Base-by-base conservation (phyloP, 2,888 invertebrate genomes). In the Tetragnatha montana region DNA sequence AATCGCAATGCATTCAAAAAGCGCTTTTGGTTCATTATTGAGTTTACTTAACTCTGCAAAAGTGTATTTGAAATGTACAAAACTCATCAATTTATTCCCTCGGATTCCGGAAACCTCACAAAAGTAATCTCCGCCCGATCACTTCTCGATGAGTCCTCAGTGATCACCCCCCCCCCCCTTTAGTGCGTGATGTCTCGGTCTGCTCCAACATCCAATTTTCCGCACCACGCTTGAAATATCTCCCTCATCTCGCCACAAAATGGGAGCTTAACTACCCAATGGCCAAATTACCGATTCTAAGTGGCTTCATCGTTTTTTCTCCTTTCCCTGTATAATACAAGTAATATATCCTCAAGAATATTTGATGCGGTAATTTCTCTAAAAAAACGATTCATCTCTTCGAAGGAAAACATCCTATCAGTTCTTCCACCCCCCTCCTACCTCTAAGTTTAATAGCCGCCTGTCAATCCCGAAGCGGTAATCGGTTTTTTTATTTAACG, bases 381-480 rank as follows among this genome's bases (percentile, higher is more conserved):
- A n/a, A n/a, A 35, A 3, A 60, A 17, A 17, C 12, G 60, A 60
- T 60, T 60, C 60, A 60, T 60, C 60, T 60, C 17, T 4, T 8
- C 12, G 60, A 60, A 12, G 17, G 60, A 60, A 60, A 60, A 60
- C 60, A 60, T 60, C 60, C 35, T 35, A 60, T 12, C 60, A 60
- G 12, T 60, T 82, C 70, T 51, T n/a, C n/a, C n/a, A n/a, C n/a
- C 8, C 68, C 19, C 21, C 68, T 35, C 35, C 35, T n/a, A n/a
- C n/a, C 35, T 35, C 35, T 49, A 17, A 80, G 75, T 76, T 10
- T 83, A 83, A 83, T 83, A 83, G 75, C 75, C 68, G 75, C 75
- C 83, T 83, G 83, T 83, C 83, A 83, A 75, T 83, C 60, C 69
- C 22, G 6, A n/a, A 14, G 73, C 8, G 10, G 73, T 22, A 73